Evolutionary conservation across 2,888 invertebrate genomes (phyloP).

Genomic region (Busseola fusca): DNA sequence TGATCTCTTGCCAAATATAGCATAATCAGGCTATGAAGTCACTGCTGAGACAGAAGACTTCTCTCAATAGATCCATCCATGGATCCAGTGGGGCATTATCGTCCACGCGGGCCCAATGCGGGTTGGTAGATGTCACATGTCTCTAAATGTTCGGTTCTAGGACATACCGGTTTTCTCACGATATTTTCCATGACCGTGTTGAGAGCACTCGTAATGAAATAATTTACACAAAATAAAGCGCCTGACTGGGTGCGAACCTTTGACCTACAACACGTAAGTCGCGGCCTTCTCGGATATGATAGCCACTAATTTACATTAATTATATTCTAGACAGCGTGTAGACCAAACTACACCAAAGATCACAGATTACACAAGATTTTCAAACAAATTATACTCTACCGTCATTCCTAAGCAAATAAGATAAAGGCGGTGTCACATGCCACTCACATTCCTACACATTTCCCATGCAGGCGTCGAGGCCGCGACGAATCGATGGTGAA

Average conservation of each 20-base stretch:
- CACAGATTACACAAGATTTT: slow-evolving; percentile 15
- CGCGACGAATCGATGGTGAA: slow-evolving; percentile 48
- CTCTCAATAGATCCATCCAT: not conserved
- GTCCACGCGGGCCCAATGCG: not conserved
- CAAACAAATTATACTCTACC: slow-evolving; percentile 17
- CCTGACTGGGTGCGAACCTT: not conserved
- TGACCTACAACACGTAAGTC: not conserved
- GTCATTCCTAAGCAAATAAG: slow-evolving; percentile 23
- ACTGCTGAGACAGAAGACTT: not conserved
- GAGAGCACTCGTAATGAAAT: not conserved
- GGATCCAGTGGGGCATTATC: not conserved
- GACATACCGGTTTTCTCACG: not conserved
- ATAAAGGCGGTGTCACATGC: slow-evolving; percentile 30
- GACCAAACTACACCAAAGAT: slow-evolving; percentile 11
- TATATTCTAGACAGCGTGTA: not conserved
- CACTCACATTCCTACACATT: slow-evolving; percentile 45
- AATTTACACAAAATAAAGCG: not conserved
- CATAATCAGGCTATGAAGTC: not conserved
- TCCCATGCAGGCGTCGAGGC: slow-evolving; percentile 41
- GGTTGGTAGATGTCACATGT: not conserved
- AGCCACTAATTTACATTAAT: not conserved
- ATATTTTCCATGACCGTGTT: not conserved
- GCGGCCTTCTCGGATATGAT: not conserved
- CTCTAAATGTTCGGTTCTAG: not conserved
- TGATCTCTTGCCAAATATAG: not conserved